phyloP scores from a whole-genome alignment of 2,888 invertebrate genomes.

The Lasius platythorax region DNA sequence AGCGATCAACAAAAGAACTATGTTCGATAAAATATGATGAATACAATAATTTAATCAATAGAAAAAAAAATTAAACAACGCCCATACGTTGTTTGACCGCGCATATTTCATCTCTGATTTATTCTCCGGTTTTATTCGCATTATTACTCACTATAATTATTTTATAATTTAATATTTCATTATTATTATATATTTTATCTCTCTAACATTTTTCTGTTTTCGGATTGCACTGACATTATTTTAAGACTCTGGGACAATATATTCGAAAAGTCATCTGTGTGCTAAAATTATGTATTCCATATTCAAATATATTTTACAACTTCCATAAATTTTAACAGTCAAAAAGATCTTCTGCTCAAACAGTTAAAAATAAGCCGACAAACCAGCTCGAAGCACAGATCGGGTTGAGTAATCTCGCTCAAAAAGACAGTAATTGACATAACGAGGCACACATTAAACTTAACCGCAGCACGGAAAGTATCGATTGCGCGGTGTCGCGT shows the following conservation, averaged over 20 bases:
- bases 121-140: not conserved
- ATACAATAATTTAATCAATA: not conserved
- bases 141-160: not conserved
- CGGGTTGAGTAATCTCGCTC: slow-evolving; percentile 18
- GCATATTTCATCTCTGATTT: not conserved
- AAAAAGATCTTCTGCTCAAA: not conserved
- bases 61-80: not conserved
- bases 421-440: slow-evolving; percentile 46
- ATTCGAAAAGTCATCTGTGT: not conserved
- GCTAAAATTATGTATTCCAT: not conserved
- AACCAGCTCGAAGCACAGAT: not conserved
- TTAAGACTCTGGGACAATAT: not conserved
- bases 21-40: not conserved
- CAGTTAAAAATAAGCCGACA: not conserved
- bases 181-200: not conserved
- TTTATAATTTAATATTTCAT: slow-evolving; percentile 5
- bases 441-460: slow-evolving; percentile 67
- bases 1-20: not conserved
- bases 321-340: not conserved
- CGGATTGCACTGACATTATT: not conserved
- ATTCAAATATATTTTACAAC: not conserved
- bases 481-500: slow-evolving; percentile 66
- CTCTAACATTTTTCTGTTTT: not conserved
- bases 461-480: slow-evolving; percentile 67
- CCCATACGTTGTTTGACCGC: not conserved